These are phyloP conservation scores for Euclidia mi DNA, from an alignment of 2,888 invertebrate species.

Conservation along the genomic window DNA sequence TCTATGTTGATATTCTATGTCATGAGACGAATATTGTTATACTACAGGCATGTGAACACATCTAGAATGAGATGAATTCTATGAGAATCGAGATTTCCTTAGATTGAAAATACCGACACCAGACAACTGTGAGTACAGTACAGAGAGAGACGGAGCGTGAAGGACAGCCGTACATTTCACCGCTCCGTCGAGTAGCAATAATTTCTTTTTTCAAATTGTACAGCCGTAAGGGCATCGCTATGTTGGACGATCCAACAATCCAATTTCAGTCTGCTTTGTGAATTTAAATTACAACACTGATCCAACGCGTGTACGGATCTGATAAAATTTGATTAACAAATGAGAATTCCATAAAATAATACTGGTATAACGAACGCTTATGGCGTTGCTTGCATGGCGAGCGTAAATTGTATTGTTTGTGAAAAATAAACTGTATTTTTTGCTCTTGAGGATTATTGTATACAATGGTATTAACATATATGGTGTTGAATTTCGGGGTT, in stretches of 20 bases:
- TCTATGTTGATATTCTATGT: too few relatives aligned
- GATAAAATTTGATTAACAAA: constrained; percentile 59
- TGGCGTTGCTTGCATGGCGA: constrained; percentile 13
- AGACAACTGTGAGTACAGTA: too few relatives aligned
- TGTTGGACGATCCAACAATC: constrained; percentile 61
- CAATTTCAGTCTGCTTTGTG: constrained; percentile 70
- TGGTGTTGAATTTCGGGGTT: too few relatives aligned
- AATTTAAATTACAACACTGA: constrained; percentile 68
- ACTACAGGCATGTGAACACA: too few relatives aligned
- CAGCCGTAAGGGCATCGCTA: constrained; percentile 33
- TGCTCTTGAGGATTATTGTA: too few relatives aligned
- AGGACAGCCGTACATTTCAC: background rate
- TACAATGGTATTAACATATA: too few relatives aligned
- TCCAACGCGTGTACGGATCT: constrained; percentile 38
- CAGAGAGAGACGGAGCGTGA: too few relatives aligned
- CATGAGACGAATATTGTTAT: too few relatives aligned
- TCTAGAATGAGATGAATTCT: too few relatives aligned
- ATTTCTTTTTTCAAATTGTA: constrained; percentile 16
- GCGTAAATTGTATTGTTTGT: background rate
- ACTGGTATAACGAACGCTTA: constrained; percentile 27
- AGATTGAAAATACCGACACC: too few relatives aligned
- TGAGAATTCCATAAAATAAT: constrained; percentile 43
- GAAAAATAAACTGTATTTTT: background rate
- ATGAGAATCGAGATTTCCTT: too few relatives aligned
- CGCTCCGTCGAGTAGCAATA: constrained; percentile 4